Base-by-base conservation (phyloP, 1,140 invertebrate species). In the Leptinotarsa lineolata region DNA sequence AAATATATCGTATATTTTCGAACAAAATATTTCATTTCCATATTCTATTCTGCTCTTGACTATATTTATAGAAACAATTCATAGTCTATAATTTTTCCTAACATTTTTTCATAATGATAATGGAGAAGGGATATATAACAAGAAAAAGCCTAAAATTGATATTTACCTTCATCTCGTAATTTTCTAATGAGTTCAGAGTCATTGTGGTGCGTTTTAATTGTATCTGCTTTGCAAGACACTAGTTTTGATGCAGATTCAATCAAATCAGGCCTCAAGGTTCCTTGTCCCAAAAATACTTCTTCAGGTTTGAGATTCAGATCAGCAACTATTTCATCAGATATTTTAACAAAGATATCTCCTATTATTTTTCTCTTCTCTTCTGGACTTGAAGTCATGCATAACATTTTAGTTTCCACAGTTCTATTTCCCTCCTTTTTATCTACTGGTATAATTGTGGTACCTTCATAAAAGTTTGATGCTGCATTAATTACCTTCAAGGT, bases 171-270 rank as follows among this genome's bases (percentile, higher is more conserved):
- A 76, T 90, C 89, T 73, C 98, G 87, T 65, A 99, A 87, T 82
- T 93, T 89, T 81, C 78, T 97, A 87, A 99, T 96, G 21, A 99
- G 88, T 81, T 96, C 95, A 46, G 95, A 98, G 85, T 99, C 98
- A 85, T 99, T 99, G 87, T 99, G 98, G 86, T 99, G 98, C n/a
- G 98, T 99, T 87, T 99, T 99, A 80, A 99, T 99, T 15, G 93
- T 93, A 84, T 97, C 95, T 6, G 98, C 98, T 85, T 92, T 92
- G 79, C 85, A 89, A 74, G 95, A 97, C 58, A 91, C 96, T 79
- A 97, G 79, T 65, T 88, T 83, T 24, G 96, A 98, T 4, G 98
- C 97, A 75, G 96, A 98, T 87, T 99, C 98, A 81, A 99, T 99
- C 72, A 99, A 88, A 88, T 99, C 98, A 21, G 98, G 98, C 82